Percentiles rank a stretch among this genome's conserved stretches.
Evolutionary conservation across 2,113 vertebrate genomes (phyloP).

Genomic region (Nanorana parkeri): DNA sequence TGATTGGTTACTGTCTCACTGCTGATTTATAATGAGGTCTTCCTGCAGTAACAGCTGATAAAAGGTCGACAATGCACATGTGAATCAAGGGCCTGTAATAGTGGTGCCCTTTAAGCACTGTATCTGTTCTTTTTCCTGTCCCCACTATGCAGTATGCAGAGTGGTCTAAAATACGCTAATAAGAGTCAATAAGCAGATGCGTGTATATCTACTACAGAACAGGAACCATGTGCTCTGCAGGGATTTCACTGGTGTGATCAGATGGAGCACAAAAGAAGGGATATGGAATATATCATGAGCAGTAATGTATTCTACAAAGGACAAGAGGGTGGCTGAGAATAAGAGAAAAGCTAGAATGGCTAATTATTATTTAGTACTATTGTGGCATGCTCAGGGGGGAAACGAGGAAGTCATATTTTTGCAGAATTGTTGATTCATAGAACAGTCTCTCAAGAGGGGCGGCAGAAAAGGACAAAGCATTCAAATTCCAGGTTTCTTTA

Average conservation of each 20-base stretch:
- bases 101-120: not conserved
- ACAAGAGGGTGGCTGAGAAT: not conserved
- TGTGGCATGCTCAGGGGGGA: not conserved
- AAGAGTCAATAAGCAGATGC: constrained; percentile 25
- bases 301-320: constrained; percentile 16
- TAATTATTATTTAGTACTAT: not conserved
- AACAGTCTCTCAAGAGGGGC: constrained; percentile 3
- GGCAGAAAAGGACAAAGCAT: not conserved
- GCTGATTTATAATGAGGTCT: constrained; percentile 21
- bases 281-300: constrained; percentile 24
- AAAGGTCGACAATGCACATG: constrained; percentile 18
- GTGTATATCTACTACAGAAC: constrained; percentile 1
- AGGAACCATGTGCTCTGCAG: constrained; percentile 1
- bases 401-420: constrained; percentile 4
- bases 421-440: not conserved
- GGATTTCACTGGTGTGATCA: constrained; percentile 12
- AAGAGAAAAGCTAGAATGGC: constrained; percentile 6
- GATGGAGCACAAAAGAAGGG: not conserved
- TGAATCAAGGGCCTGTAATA: constrained; percentile 13
- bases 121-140: constrained; percentile 25
- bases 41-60: constrained; percentile 39
- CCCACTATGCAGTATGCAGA: not conserved
- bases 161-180: constrained; percentile 5
- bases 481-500: not conserved
- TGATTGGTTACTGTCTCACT: constrained; percentile 23